phyloP scores from a whole-genome alignment of 2,888 invertebrate genomes.

The Brachynemurus nebulosus region DNA sequence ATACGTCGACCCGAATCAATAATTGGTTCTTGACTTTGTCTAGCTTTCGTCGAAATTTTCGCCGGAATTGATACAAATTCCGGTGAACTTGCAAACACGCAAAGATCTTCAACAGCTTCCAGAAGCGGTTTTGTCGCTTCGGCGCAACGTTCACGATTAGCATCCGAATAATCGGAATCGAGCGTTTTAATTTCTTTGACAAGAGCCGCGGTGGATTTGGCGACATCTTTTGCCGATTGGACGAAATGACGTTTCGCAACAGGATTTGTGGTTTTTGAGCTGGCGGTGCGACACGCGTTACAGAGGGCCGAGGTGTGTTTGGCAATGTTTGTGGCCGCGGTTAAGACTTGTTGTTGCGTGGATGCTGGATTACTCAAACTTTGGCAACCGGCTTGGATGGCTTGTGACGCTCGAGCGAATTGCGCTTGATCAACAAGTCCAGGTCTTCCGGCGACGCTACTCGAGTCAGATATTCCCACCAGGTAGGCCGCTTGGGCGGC shows the following conservation, averaged over 20 bases:
- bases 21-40: conserved; percentile 76
- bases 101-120: conserved; percentile 82
- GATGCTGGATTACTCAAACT: conserved; percentile 56
- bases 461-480: conserved; percentile 84
- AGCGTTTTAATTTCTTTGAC: conserved; percentile 89
- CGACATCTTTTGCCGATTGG: conserved; percentile 94
- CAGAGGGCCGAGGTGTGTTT: conserved; percentile 93
- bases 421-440: conserved; percentile 82
- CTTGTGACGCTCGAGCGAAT: conserved; percentile 75
- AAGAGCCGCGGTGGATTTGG: conserved; percentile 84
- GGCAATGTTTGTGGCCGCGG: conserved; percentile 87
- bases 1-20: conserved; percentile 62
- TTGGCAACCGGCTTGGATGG: conserved; percentile 80
- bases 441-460: conserved; percentile 74
- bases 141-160: conserved; percentile 56
- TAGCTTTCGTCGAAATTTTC: conserved; percentile 72
- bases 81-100: conserved; percentile 84
- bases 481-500: conserved; percentile 92
- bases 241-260: conserved; percentile 94
- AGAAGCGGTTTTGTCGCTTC: conserved; percentile 72
- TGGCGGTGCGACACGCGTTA: conserved; percentile 88
- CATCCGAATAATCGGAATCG: conserved; percentile 71
- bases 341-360: conserved; percentile 70
- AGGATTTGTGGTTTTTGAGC: conserved; percentile 77
- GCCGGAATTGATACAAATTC: conserved; percentile 91